phyloP scores from a whole-genome alignment of 1,140 invertebrate species.

The Yoshiicerus persimilis region DNA sequence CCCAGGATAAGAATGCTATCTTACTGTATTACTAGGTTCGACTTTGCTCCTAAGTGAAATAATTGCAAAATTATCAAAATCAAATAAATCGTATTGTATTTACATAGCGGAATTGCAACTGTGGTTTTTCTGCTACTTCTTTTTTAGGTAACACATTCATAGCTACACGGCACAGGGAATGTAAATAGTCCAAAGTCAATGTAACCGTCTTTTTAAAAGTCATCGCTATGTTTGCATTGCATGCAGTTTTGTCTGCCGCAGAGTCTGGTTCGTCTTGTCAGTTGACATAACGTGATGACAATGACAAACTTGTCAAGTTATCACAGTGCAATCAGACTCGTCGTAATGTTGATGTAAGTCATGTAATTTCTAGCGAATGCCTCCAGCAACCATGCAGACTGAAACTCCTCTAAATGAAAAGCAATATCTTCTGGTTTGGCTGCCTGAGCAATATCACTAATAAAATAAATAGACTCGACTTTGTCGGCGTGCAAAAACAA shows the following conservation, averaged over 20 bases:
- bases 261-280: not conserved
- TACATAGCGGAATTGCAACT: not conserved
- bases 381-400: not conserved
- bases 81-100: not conserved
- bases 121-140: not conserved
- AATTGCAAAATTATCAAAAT: not conserved
- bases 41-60: not conserved
- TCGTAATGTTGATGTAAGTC: not conserved
- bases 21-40: too few relatives aligned
- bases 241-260: not conserved
- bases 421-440: not conserved
- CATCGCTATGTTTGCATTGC: not conserved
- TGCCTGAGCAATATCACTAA: not conserved
- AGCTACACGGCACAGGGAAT: not conserved
- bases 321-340: not conserved
- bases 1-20: too few relatives aligned
- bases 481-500: not conserved
- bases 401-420: not conserved
- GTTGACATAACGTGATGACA: not conserved
- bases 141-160: not conserved
- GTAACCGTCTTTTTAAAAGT: not conserved
- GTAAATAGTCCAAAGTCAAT: not conserved
- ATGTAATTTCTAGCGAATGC: not conserved
- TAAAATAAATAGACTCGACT: not conserved
- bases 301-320: not conserved